Evolutionary conservation across 2,888 invertebrate genomes (phyloP).

Genomic region (Yponomeuta evonymella): DNA sequence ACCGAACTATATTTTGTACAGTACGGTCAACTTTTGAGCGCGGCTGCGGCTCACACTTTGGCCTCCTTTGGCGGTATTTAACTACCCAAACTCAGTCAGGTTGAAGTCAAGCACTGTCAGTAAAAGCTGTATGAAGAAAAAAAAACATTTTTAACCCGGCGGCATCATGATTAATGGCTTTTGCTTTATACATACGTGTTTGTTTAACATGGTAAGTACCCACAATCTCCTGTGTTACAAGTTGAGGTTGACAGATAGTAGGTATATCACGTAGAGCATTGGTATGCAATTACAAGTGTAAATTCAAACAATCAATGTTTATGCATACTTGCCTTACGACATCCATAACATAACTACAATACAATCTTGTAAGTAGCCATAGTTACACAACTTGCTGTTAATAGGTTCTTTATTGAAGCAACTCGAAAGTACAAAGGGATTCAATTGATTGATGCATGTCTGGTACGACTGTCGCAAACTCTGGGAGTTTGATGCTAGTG

Average conservation of each 20-base stretch:
- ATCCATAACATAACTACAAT: slow-evolving; percentile 6
- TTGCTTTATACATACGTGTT: too few relatives aligned
- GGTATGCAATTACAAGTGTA: neutral
- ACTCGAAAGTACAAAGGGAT: neutral
- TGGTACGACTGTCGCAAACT: neutral
- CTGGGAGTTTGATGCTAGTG: neutral
- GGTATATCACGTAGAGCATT: neutral
- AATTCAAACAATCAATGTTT: slow-evolving; percentile 14
- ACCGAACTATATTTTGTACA: too few relatives aligned
- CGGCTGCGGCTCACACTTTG: too few relatives aligned
- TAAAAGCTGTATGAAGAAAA: too few relatives aligned
- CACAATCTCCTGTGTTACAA: neutral
- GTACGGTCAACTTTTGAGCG: too few relatives aligned
- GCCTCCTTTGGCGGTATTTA: too few relatives aligned
- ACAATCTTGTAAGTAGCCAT: slow-evolving; percentile 3
- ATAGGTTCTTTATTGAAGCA: neutral
- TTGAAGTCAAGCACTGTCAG: too few relatives aligned
- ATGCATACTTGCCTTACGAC: slow-evolving; percentile 9
- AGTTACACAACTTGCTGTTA: neutral
- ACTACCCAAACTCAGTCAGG: too few relatives aligned
- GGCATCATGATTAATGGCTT: too few relatives aligned
- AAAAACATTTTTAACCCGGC: too few relatives aligned
- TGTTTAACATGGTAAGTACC: neutral
- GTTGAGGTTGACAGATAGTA: neutral
- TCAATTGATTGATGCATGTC: neutral